Base-by-base conservation (phyloP, 30 jellyfish, hydroid and myxozoan species). In the Clytia hemisphaerica region DNA sequence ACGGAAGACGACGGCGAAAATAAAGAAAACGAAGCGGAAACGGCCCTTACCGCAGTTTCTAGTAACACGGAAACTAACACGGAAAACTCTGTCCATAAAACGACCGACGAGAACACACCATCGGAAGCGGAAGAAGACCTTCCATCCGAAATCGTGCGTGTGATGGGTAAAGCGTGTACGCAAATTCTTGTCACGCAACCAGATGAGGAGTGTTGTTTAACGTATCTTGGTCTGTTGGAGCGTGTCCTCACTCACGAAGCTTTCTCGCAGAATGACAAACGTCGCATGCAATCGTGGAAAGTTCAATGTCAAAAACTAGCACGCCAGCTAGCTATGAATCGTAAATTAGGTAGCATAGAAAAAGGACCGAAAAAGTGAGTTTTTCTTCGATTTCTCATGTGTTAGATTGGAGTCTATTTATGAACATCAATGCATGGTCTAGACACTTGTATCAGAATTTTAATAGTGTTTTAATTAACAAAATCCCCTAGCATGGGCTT, bases 141-240 rank as follows among this genome's bases (percentile, higher is more conserved):
- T 60, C 99, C 99, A 30, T 58, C 95, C 2, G 84, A 73, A 68
- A 90, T 90, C 30, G 64, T 66, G 55, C 74, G 95, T 38, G 99
- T 90, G 44, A 90, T 90, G 94, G 99, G 99, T 37, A 90, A 90
- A 82, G 99, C 99, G 3, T 82, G 95, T 61, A 91, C 99, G 27
- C 99, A 91, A 61, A 82, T 91, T 28, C 63, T 91, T 18, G 99
- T 91, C 31, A 82, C 91, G 5, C 99, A 82, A 38, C 95, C 90
- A 2, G 95, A 91, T 76, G 99, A 91, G 58, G 95, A 91, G 33
- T 80, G 88, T 59, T 91, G 99, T 72, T 36, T 82, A 29, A 91
- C 83, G 12, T 91, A 81, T 57, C 47, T 69, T 24, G 95, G 99
- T 84, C 75, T 91, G 48, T 76, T 91, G 26, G 99, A 91, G 25